These are phyloP conservation scores for Phataginus tetradactyla DNA, from an alignment of 2,797 vertebrate genomes.

Conservation along the genomic window DNA sequence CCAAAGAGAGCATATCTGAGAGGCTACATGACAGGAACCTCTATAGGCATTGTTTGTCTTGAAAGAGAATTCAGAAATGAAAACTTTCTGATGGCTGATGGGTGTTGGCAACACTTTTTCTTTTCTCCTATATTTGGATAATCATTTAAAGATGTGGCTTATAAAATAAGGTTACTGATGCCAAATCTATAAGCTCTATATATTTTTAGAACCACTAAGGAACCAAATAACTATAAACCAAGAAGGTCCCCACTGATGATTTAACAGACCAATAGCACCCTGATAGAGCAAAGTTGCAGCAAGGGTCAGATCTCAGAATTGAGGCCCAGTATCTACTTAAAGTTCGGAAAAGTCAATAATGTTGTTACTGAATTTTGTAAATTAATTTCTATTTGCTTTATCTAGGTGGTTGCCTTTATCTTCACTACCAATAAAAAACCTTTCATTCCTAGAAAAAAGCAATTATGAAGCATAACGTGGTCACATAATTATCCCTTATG, in stretches of 20 bases:
- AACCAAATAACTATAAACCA: background rate
- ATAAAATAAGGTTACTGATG: background rate
- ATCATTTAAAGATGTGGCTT: background rate
- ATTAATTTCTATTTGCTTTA: conserved; percentile 26
- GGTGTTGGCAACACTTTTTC: background rate
- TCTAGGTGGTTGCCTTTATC: background rate
- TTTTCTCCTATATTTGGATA: background rate
- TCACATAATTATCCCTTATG: background rate
- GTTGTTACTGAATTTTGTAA: background rate
- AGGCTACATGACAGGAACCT: background rate
- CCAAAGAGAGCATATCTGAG: background rate
- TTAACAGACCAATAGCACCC: background rate
- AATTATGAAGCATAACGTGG: background rate
- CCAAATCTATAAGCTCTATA: background rate
- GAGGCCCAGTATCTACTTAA: background rate
- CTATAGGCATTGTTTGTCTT: background rate
- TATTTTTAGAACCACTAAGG: background rate
- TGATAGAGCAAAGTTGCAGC: background rate
- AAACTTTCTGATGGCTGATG: background rate
- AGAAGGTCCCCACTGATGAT: background rate
- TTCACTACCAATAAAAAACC: conserved; percentile 10
- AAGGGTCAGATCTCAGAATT: background rate
- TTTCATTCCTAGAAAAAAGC: background rate
- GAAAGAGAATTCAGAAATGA: background rate
- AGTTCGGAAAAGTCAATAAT: background rate